These are phyloP conservation scores for Mus spicilegus DNA, from an alignment of 2,113 vertebrate genomes.

Conservation along the genomic window DNA sequence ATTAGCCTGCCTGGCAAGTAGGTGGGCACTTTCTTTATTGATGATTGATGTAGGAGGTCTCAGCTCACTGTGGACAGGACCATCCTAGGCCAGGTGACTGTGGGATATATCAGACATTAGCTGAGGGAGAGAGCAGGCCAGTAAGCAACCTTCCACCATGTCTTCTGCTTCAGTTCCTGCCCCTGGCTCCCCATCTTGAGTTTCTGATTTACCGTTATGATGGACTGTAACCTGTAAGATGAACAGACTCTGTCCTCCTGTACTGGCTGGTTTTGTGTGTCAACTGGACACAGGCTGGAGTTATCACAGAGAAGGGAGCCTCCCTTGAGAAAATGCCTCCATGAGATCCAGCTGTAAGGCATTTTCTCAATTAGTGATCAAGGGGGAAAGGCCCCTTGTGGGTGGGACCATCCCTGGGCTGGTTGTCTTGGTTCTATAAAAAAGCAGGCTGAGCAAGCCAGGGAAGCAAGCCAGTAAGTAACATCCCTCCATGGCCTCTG, in stretches of 20 bases:
- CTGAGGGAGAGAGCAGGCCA: background rate
- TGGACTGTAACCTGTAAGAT: background rate
- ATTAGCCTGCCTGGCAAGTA: background rate
- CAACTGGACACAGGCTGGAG: too few species aligned
- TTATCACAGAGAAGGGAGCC: too few species aligned
- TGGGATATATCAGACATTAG: background rate
- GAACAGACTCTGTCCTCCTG: background rate
- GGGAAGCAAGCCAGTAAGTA: too few species aligned
- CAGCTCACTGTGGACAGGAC: background rate
- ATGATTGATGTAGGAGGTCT: background rate
- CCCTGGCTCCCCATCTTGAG: background rate
- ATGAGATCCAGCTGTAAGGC: too few species aligned
- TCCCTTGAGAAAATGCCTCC: too few species aligned
- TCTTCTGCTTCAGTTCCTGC: background rate
- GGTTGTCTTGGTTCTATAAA: too few species aligned
- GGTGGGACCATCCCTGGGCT: too few species aligned
- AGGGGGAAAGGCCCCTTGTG: too few species aligned
- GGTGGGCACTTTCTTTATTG: background rate
- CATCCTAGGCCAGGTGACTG: background rate
- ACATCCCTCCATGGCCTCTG: too few species aligned
- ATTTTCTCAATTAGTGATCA: too few species aligned
- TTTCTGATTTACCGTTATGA: background rate
- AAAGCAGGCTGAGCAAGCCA: too few species aligned
- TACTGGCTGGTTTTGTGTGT: too few species aligned
- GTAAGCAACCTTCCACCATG: background rate